Evolutionary conservation across 2,888 invertebrate genomes (phyloP).

Genomic region (Pecten maximus): DNA sequence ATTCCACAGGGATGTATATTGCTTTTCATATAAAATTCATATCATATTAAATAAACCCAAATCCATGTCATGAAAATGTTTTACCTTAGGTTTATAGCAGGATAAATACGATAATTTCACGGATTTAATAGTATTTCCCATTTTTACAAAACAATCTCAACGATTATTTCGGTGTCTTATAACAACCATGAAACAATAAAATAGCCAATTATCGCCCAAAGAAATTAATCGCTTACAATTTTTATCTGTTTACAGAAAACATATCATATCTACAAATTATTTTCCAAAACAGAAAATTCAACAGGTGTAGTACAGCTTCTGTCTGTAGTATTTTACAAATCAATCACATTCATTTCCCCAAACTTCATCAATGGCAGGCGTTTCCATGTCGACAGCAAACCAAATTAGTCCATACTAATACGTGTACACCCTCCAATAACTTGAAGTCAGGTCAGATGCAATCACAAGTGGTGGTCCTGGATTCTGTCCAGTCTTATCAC

Average conservation of each 20-base stretch:
- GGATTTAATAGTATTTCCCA: too few species aligned
- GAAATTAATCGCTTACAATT: neutral
- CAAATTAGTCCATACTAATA: neutral
- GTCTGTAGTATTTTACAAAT: neutral
- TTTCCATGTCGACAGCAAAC: neutral
- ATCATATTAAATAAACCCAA: too few species aligned
- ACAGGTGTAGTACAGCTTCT: neutral
- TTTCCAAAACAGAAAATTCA: neutral
- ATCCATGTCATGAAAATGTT: neutral
- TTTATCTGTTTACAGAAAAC: constrained; percentile 27
- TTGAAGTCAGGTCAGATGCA: neutral
- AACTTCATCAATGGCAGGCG: neutral
- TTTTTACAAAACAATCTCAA: neutral
- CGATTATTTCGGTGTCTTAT: neutral
- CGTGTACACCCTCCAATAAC: neutral
- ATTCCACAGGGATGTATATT: too few species aligned
- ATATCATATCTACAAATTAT: neutral
- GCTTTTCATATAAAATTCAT: too few species aligned
- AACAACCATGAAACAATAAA: neutral
- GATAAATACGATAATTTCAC: too few species aligned
- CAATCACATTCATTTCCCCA: neutral
- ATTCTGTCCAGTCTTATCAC: neutral
- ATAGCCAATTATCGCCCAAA: neutral
- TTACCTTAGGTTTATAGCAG: too few species aligned
- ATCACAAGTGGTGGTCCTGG: neutral